Percentiles rank a stretch among this genome's conserved stretches.
phyloP scores from a whole-genome alignment of 2,113 vertebrate species.

The Dromaius novaehollandiae region DNA sequence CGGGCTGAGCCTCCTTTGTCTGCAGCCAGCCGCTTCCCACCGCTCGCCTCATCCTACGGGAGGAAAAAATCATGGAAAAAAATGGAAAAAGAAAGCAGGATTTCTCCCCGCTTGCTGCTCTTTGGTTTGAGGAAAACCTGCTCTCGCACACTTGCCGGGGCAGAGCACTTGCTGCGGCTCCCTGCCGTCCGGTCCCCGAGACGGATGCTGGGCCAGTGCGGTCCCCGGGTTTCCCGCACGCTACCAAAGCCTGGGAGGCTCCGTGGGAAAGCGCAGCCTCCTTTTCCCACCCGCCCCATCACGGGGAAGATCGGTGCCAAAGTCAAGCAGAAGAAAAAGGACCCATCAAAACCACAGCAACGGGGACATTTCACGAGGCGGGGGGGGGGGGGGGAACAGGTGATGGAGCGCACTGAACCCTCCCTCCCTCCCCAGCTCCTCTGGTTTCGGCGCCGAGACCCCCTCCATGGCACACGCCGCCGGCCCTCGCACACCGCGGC shows the following conservation, averaged over 20 bases:
- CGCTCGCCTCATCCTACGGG: neutral
- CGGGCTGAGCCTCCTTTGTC: neutral
- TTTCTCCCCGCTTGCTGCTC: neutral
- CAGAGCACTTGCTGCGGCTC: too few species aligned
- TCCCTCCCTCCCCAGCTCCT: fast-evolving
- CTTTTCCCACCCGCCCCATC: neutral
- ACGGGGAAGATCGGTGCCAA: too few species aligned
- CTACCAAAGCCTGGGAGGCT: too few species aligned
- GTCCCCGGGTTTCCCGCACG: too few species aligned
- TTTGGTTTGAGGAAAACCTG: too few species aligned
- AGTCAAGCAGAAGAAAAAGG: too few species aligned
- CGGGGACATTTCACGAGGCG: neutral
- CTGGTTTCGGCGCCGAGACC: fast-evolving
- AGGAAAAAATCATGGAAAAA: fast-evolving
- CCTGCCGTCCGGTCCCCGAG: too few species aligned
- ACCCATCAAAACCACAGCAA: fast-evolving
- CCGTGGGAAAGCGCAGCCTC: neutral
- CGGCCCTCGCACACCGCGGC: too few species aligned
- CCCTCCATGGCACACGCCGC: neutral
- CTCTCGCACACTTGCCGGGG: too few species aligned
- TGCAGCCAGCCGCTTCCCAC: neutral
- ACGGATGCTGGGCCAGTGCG: too few species aligned
- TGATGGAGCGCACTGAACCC: fast-evolving
- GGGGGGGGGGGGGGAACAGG: neutral
- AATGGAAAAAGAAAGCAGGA: fast-evolving